Evolutionary conservation across 2,888 invertebrate species (phyloP), one percentile per base, ranked within the genome.

Genomic region (Tetanocera ferruginea): DNA sequence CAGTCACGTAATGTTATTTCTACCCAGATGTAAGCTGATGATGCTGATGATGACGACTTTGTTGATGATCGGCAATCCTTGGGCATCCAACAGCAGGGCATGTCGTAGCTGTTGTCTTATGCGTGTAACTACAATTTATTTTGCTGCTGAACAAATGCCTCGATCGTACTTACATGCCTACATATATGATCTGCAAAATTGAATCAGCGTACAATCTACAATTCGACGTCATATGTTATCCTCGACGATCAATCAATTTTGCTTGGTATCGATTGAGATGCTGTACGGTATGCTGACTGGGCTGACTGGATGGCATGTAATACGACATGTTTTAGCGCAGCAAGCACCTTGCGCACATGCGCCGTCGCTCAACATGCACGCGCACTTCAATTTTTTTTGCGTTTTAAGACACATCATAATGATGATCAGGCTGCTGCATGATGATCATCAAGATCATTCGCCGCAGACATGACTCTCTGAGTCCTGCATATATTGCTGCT

Each of bases 101-200:
- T 64, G 64, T 34, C 34, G 28, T 64, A 64, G 64, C 8, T 31
- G 64, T 19, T 49, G 49, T 49, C 51, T 64, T 84, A 84, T 88
- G 88, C 87, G 85, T 87, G 87, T 87, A 85, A 84, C 85, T 83
- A 86, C 86, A 88, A 85, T 85, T 87, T 86, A 87, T 86, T 87
- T 86, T 79, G 64, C 64, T 66, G 64, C 64, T 23, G n/a, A 17
- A 25, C 51, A n/a, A 14, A 64, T 64, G 17, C n/a, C 28, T 17
- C n/a, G 64, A 31, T 28, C 64, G 31, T 64, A 28, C 28, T 17
- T 28, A 17, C 23, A 23, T 23, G 57, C 8, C 49, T 49, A 14
- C 49, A 9, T 49, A 55, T 23, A 55, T 19, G 19, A 6, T 23
- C n/a, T 19, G 6, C 31, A 14, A 66, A 66, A 66, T 66, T 34